Evolutionary conservation across 2,888 invertebrate species (phyloP), one percentile per base, ranked within the genome.

Genomic region (Mycalesis mineus): DNA sequence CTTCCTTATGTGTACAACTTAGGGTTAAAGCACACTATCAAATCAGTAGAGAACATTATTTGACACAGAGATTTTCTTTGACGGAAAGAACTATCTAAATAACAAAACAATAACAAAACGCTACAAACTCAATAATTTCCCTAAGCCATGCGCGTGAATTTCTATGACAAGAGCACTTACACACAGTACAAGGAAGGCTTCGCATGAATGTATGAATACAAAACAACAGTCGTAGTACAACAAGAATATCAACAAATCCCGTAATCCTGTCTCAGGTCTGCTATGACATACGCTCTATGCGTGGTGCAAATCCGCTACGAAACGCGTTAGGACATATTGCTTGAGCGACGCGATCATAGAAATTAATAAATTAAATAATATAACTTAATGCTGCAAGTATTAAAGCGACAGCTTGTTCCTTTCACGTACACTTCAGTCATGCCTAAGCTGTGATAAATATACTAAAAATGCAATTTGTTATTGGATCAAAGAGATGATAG

Each of bases 261-360:
- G 33, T 50, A 55, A 59, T 48, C 63, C 47, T 58, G 59, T 45
- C 52, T 52, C 57, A 57, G 60, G 62, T 62, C 55, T 53, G 57
- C 44, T 67, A 74, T 74, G 74, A 77, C 74, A 71, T 76, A 76
- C 74, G 71, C 66, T 68, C 69, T 57, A 62, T 63, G 69, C 73
- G 74, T 77, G 75, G 70, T 64, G 70, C 69, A 75, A 70, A 76
- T 76, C 73, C 65, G 65, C 70, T 70, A 54, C 45, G 45, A 31
- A 37, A n/a, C 6, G 36, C 31, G 36, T 36, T 6, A 7, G 17
- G 0, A 47, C 42, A 47, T 7, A 47, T 55, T 49, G 28, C 33
- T 28, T 37, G 28, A 22, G 36, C 29, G 58, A 51, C 31, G 40
- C 54, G 58, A 29, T 7, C 5, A 29, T 22, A 11, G n/a, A 22